phyloP scores from a whole-genome alignment of 2,797 vertebrate species.

The Scomberomorus guttatus region DNA sequence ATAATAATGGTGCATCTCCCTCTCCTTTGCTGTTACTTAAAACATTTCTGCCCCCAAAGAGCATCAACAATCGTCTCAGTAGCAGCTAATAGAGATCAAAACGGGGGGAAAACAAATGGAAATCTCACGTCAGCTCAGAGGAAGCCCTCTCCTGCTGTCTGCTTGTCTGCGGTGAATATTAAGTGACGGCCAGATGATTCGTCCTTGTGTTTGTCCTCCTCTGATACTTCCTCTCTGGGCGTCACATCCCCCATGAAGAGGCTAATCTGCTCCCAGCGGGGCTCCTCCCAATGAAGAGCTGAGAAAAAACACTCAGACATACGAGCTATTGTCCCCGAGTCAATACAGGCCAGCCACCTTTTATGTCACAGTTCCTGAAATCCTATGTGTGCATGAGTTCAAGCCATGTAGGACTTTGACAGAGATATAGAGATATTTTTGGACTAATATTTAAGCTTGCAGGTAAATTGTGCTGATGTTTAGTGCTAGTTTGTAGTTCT shows the following conservation, averaged over 20 bases:
- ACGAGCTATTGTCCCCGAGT: constrained; percentile 60
- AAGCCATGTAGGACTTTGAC: too few species aligned
- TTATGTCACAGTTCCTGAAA: not conserved
- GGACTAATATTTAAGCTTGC: not conserved
- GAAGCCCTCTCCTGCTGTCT: constrained; percentile 67
- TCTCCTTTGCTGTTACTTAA: not conserved
- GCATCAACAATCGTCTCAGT: not conserved
- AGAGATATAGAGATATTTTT: not conserved
- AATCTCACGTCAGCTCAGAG: constrained; percentile 38
- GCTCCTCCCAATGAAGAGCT: constrained; percentile 64
- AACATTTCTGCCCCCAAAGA: not conserved
- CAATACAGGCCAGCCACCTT: not conserved
- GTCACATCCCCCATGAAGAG: constrained; percentile 75
- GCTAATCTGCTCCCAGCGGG: constrained; percentile 80
- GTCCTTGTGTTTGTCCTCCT: constrained; percentile 80
- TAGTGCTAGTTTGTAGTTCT: not conserved
- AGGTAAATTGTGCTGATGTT: not conserved
- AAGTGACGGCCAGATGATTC: constrained; percentile 70
- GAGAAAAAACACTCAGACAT: constrained; percentile 55
- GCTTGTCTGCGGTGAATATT: constrained; percentile 74
- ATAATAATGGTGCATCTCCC: not conserved
- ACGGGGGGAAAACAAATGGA: constrained; percentile 19
- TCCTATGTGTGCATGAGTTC: not conserved
- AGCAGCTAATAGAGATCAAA: constrained; percentile 34
- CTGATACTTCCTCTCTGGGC: constrained; percentile 79